Conservation (phyloP, 2,888 invertebrate species). For the Cyclophora albipunctata region DNA sequence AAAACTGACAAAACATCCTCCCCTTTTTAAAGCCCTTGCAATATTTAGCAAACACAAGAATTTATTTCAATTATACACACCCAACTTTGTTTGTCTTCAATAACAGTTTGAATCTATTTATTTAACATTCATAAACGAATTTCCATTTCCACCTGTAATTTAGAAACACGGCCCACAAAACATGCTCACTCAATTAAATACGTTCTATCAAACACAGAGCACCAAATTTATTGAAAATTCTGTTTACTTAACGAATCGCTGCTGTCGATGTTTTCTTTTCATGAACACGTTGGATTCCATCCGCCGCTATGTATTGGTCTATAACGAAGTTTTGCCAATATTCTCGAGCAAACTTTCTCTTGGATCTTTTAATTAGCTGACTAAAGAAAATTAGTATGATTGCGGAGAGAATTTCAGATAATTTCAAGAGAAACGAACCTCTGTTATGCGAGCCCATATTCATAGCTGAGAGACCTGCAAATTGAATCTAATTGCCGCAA, state of each 20-base stretch:
- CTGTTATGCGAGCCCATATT: conserved; percentile 55
- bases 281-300: too few species aligned
- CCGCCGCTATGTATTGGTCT: too few species aligned
- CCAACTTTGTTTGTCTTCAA: background rate
- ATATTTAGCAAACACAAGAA: background rate
- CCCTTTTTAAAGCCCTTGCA: conserved; percentile 8
- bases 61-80: too few species aligned
- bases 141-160: conserved; percentile 21
- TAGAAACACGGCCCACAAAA: conserved; percentile 39
- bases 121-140: conserved; percentile 8
- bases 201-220: conserved; percentile 24
- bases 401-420: conserved; percentile 34
- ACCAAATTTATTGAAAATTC: too few species aligned
- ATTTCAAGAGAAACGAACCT: conserved; percentile 54
- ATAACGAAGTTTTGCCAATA: too few species aligned
- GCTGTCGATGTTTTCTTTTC: too few species aligned
- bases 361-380: conserved; percentile 30
- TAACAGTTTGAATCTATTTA: background rate
- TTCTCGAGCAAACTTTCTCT: conserved; percentile 20
- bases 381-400: conserved; percentile 32
- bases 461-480: conserved; percentile 55
- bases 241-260: too few species aligned
- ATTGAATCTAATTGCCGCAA: conserved; percentile 73
- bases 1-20: conserved; percentile 22
- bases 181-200: conserved; percentile 53